Conservation (phyloP, 1,140 invertebrate species). For the Formica exsecta region DNA sequence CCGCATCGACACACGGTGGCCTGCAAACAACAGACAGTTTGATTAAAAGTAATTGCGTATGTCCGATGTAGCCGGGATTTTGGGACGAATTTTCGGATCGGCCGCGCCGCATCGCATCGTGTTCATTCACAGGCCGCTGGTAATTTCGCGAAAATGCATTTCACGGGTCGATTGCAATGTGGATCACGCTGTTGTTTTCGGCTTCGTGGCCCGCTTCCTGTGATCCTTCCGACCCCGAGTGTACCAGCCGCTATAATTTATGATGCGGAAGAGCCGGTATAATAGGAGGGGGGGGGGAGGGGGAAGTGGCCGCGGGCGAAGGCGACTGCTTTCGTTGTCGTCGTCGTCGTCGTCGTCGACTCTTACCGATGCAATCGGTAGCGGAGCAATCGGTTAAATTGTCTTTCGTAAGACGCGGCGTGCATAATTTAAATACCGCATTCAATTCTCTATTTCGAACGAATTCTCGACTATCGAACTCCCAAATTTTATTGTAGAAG, state of each 20-base stretch:
- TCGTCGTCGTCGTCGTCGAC: neutral
- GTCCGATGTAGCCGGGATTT: conserved; percentile 40
- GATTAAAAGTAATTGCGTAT: conserved; percentile 57
- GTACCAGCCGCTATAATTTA: conserved; percentile 61
- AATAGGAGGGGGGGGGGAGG: neutral
- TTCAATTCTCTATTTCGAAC: conserved; percentile 27
- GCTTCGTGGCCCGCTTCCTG: conserved; percentile 58
- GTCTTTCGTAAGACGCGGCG: conserved; percentile 30
- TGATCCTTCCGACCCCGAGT: conserved; percentile 54
- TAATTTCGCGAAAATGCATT: conserved; percentile 53
- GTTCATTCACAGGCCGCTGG: conserved; percentile 31
- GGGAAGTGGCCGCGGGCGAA: neutral
- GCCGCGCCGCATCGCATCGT: conserved; percentile 41
- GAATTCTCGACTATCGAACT: neutral
- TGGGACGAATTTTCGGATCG: conserved; percentile 64
- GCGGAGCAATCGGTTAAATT: conserved; percentile 55
- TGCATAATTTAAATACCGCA: conserved; percentile 47
- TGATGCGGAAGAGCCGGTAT: conserved; percentile 59
- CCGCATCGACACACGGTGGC: conserved; percentile 34
- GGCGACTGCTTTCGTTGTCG: conserved; percentile 47
- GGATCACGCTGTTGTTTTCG: conserved; percentile 65
- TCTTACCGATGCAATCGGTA: conserved; percentile 24
- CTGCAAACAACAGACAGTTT: conserved; percentile 65
- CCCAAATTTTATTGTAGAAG: neutral
- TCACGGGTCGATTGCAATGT: conserved; percentile 52